Base-by-base conservation (phyloP, 2,113 vertebrate genomes). In the Chionomys nivalis region DNA sequence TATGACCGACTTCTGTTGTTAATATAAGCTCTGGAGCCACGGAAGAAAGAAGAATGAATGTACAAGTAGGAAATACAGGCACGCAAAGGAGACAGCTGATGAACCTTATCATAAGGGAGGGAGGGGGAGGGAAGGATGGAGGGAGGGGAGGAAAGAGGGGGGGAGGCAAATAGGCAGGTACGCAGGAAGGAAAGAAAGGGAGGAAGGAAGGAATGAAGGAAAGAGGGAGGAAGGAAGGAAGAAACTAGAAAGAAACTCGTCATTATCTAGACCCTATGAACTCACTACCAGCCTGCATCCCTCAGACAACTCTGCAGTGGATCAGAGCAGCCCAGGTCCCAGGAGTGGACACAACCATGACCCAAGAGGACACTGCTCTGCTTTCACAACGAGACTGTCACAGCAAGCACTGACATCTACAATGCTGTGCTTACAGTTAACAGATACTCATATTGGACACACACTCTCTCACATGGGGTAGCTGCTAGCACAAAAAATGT, bases 231-330 rank as follows among this genome's bases (percentile, higher is more conserved):
- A 4, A 9, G 3, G 8, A 49, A 36, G 31, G 31, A 33, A 88
- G 89, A 77, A 55, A 89, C 52, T 7, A 72, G 58, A 95, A 88
- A 91, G 47, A 91, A 94, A 92, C 33, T 68, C 14, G 82, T 73
- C n/a, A 26, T 66, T 83, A 36, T 39, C 11, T 47, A 36, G 23
- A 83, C 8, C 5, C 26, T 61, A 42, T 49, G 70, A 88, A 49
- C 13, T 17, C 10, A 16, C 42, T 49, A 4, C 10, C 0, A 47
- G 4, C 77, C 24, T 39, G 28, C 33, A 55, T 36, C 31, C 19
- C 44, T 17, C 3, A 1, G 55, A 66, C 23, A 88, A 16, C 6
- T 28, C 11, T 23, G 28, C 77, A 31, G 76, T 10, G 23, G 6
- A 10, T 3, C 5, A 49, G 42, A 82, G 61, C 28, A 36, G 70